Base-by-base conservation (phyloP, 2,113 vertebrate genomes). In the Indri indri region DNA sequence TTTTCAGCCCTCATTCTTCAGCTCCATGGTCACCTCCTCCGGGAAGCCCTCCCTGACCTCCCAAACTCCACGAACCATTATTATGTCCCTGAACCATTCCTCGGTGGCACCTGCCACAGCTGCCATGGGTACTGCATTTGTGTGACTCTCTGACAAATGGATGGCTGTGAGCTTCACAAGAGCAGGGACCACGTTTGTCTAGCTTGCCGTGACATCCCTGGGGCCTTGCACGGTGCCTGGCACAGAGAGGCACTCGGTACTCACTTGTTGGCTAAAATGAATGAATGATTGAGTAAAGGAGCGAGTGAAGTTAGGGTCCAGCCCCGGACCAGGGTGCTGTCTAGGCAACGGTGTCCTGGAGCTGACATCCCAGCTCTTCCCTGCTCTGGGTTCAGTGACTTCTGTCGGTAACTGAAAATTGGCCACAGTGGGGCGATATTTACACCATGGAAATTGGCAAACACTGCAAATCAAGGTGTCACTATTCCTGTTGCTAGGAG, bases 101-200 rank as follows among this genome's bases (percentile, higher is more conserved):
- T 47, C 0, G 0, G 10, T 17, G 79, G 73, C 2, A 17, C n/a
- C 11, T 3, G 30, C 20, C 18, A 23, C 65, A 16, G 52, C 22
- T 30, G 71, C 27, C 4, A 7, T 1, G 32, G 32, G 18, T 1
- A 7, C 71, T 32, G 3, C 32, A 12, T n/a, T 34, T 34, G 47
- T 17, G 32, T 14, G 47, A 59, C 6, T 88, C 73, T 54, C 27
- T 37, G 82, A n/a, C 37, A 40, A 18, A 37, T 5, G 30, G 50
- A 40, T 2, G 50, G 27, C 40, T 94, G 45, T 61, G 50, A 65
- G 70, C n/a, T 50, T 50, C 63, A 0, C 2, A 27, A 2, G 25
- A 88, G 30, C 37, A 30, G 50, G 10, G 40, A 4, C 47, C 32
- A 13, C 5, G 0, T 42, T 27, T 14, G 5, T 2, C 18, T 80